Evolutionary conservation across 2,113 vertebrate genomes (phyloP).

Genomic region (Phyllostomus discolor): DNA sequence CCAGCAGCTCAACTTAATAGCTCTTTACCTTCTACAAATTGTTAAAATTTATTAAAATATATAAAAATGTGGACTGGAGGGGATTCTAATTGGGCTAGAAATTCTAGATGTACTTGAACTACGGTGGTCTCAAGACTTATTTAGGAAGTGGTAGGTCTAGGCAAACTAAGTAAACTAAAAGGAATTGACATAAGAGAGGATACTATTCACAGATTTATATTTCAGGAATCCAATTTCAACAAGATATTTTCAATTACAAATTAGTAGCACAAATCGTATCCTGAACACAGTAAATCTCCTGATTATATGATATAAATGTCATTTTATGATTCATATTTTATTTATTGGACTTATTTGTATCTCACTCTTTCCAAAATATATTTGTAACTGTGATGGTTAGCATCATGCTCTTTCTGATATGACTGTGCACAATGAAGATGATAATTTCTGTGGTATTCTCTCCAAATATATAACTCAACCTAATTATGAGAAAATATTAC

Average conservation of each 20-base stretch:
- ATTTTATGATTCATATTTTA: not conserved
- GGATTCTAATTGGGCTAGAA: not conserved
- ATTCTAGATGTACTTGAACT: not conserved
- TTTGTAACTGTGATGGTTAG: not conserved
- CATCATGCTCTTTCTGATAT: not conserved
- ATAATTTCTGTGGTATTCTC: not conserved
- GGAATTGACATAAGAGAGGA: not conserved
- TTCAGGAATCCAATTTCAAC: not conserved
- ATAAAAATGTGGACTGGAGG: not conserved
- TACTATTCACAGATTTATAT: not conserved
- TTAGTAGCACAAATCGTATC: not conserved
- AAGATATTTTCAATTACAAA: not conserved
- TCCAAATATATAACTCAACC: not conserved
- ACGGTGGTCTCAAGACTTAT: not conserved
- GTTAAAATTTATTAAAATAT: not conserved
- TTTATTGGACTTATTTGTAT: not conserved
- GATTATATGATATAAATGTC: not conserved
- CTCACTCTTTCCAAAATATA: not conserved
- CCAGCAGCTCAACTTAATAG: not conserved
- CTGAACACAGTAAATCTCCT: not conserved
- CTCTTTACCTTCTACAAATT: not conserved
- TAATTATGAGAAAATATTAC: not conserved
- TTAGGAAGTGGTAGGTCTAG: not conserved
- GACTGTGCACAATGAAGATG: not conserved
- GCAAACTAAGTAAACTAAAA: constrained; percentile 4